Evolutionary conservation across 2,113 vertebrate species (phyloP).

Genomic region (Rhea americana): DNA sequence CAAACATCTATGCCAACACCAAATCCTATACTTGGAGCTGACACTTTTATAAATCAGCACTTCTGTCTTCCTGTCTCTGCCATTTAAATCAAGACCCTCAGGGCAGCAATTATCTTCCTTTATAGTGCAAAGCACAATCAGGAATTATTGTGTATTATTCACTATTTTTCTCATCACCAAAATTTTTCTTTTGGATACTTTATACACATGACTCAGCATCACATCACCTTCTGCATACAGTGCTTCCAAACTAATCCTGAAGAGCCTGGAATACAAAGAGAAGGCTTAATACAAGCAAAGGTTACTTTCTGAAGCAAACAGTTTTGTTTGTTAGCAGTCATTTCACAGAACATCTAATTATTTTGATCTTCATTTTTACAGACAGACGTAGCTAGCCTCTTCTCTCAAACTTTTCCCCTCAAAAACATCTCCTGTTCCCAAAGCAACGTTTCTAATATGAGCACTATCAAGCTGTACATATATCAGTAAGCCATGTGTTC

Average conservation of each 20-base stretch:
- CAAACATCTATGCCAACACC: neutral
- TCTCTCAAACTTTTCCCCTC: neutral
- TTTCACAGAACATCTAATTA: neutral
- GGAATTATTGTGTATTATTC: neutral
- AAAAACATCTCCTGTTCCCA: neutral
- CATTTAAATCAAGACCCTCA: neutral
- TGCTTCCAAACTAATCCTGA: neutral
- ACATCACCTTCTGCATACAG: neutral
- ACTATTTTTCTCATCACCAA: neutral
- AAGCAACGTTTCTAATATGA: neutral
- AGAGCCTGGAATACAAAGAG: neutral
- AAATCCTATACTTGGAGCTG: neutral
- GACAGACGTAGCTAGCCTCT: neutral
- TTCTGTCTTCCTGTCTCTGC: neutral
- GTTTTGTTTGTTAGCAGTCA: neutral
- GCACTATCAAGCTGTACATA: neutral
- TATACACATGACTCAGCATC: neutral
- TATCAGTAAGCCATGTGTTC: neutral
- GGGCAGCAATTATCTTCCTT: neutral
- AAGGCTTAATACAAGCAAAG: neutral
- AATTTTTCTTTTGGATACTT: neutral
- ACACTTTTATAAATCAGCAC: neutral
- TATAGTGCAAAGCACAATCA: neutral
- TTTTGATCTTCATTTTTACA: neutral
- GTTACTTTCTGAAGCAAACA: constrained; percentile 1